These are phyloP conservation scores for Botia kubotai DNA, from an alignment of 2,797 vertebrate species.

Conservation along the genomic window DNA sequence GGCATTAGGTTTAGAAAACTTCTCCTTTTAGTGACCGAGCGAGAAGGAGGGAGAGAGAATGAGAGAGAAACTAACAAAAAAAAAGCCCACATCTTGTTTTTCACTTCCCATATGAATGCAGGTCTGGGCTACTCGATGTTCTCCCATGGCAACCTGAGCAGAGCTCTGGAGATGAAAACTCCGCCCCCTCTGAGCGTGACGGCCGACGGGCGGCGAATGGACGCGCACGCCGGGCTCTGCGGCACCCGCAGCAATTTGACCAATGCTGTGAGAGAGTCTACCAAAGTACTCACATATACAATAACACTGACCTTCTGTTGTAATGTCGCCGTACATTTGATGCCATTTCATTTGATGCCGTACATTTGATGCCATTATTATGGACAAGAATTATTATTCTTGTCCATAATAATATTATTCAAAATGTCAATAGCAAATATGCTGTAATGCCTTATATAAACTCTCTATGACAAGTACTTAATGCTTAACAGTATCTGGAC, in stretches of 20 bases:
- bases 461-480: too few relatives aligned
- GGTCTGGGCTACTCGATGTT: conserved; percentile 87
- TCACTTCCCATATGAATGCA: conserved; percentile 73
- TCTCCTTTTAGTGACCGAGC: conserved; percentile 58
- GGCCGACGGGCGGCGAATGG: conserved; percentile 76
- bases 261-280: conserved; percentile 75
- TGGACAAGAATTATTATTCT: too few relatives aligned
- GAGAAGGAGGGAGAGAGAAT: conserved; percentile 40
- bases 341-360: not conserved
- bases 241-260: conserved; percentile 71
- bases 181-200: conserved; percentile 81
- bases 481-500: too few relatives aligned
- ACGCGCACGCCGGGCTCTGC: conserved; percentile 69
- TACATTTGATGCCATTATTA: too few relatives aligned
- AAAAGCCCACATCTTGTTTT: conserved; percentile 71
- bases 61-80: conserved; percentile 54
- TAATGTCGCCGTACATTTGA: not conserved
- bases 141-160: conserved; percentile 80
- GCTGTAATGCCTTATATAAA: too few relatives aligned
- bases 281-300: conserved; percentile 40
- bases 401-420: too few relatives aligned
- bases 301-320: not conserved
- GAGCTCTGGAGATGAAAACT: conserved; percentile 83
- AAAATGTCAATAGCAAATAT: too few relatives aligned
- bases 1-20: conserved; percentile 66